Conservation (phyloP, 1,140 invertebrate species). For the Drusus annulatus region DNA sequence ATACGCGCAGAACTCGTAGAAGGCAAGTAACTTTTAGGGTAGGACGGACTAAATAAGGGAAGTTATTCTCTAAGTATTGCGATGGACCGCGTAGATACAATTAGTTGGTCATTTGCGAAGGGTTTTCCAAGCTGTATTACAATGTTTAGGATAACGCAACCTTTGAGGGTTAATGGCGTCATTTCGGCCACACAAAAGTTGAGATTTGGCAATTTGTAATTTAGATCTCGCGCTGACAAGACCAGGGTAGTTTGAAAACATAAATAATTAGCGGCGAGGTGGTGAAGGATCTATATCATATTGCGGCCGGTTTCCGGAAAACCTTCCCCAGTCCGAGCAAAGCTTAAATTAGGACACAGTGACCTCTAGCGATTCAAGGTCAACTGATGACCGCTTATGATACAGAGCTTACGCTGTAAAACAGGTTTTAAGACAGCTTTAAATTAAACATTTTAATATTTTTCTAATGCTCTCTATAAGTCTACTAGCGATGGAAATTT, state of each 20-base stretch:
- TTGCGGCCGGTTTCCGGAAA: background rate
- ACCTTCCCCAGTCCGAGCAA: no score
- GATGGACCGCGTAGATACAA: conserved; percentile 46
- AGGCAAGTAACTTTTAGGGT: conserved; percentile 9
- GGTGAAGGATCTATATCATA: background rate
- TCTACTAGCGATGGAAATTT: no score
- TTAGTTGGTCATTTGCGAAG: conserved; percentile 50
- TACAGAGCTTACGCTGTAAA: no score
- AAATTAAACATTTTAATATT: no score
- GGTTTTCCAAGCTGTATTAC: conserved; percentile 16
- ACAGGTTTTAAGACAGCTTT: no score
- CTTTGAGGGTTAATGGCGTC: conserved; percentile 31
- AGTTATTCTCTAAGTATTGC: conserved; percentile 37
- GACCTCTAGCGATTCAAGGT: no score
- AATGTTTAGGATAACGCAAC: conserved; percentile 3
- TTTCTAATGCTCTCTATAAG: no score
- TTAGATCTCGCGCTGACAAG: no score
- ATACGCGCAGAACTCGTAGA: background rate
- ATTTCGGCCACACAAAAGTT: conserved; percentile 1
- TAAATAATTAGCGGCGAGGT: background rate
- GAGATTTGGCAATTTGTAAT: conserved; percentile 4
- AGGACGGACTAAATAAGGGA: background rate
- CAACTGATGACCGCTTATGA: no score
- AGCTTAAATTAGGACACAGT: no score
- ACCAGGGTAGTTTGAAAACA: no score